Base-by-base conservation (phyloP, 2,113 vertebrate genomes). In the Eonycteris spelaea region DNA sequence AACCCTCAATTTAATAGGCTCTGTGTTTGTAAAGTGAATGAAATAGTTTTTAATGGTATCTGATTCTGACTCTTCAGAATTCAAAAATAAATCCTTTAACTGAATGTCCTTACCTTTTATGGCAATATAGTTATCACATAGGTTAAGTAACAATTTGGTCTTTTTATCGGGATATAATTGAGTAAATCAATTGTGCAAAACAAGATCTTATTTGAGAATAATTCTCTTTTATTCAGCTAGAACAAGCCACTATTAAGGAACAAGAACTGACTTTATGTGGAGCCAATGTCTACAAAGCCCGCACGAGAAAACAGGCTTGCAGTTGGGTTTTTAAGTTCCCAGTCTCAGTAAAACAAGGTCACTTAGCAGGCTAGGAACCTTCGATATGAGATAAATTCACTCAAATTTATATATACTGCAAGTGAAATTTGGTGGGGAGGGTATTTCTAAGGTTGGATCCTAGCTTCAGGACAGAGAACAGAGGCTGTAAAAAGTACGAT, bases 231-330 rank as follows among this genome's bases (percentile, higher is more conserved):
- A 77, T 55, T 97, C 21, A 75, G 12, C 57, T 7, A 94, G 53
- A 94, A 88, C 38, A 96, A 88, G 40, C 10, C 68, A 33, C 45
- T 67, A 67, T 33, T 71, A 93, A 97, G 63, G 51, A 97, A 89
- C 11, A 96, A 65, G 12, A 43, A 86, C 1, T 86, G 55, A 77
- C 68, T 82, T 68, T 48, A 77, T 24, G 4, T 65, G 40, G 2
- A 84, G 43, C 19, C n/a, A 77, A 6, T 24, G 67, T 77, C 53
- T 96, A 94, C 22, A 87, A 92, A 90, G n/a, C 6, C 16, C 24
- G 87, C 26, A 26, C 35, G 12, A n/a, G 53, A 94, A 93, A 91
- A 86, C 10, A 33, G 65, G 65, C 9, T 35, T 79, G 12, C n/a
- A 84, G 48, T 45, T 26, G 61, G 13, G 53, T 83, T 85, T 89